Evolutionary conservation across 2,888 invertebrate species (phyloP).

Genomic region (Drosophila fulvimacula): DNA sequence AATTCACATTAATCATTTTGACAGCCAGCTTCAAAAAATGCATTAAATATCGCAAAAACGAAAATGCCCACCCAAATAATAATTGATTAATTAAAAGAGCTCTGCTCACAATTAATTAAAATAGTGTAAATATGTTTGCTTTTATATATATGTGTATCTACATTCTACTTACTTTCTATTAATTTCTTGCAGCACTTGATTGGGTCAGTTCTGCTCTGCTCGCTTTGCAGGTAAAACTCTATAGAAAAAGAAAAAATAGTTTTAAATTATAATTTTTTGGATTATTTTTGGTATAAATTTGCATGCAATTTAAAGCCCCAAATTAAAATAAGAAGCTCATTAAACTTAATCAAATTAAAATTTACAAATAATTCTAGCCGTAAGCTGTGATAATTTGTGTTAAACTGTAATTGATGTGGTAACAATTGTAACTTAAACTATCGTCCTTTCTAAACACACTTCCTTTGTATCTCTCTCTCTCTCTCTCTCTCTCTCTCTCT

Average conservation of each 20-base stretch:
- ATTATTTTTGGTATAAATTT: constrained; percentile 19
- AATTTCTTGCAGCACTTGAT: constrained; percentile 28
- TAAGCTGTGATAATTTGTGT: constrained; percentile 10
- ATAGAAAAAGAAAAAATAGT: neutral
- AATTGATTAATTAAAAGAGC: constrained; percentile 23
- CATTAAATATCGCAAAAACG: constrained; percentile 15
- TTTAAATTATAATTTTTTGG: too few relatives aligned
- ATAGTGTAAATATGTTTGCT: neutral
- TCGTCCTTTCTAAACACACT: constrained; percentile 6
- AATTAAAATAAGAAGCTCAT: constrained; percentile 7
- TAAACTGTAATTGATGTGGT: constrained; percentile 31
- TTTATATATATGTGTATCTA: too few relatives aligned
- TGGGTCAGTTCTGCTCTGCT: neutral
- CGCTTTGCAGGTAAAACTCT: constrained; percentile 18
- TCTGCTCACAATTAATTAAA: constrained; percentile 15
- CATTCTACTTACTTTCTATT: neutral
- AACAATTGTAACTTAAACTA: constrained; percentile 23
- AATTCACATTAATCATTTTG: constrained; percentile 52
- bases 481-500: constrained; percentile 14
- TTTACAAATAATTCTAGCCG: neutral
- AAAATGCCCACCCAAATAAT: neutral
- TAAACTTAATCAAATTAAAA: too few relatives aligned
- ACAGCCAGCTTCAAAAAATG: constrained; percentile 2
- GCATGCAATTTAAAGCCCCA: constrained; percentile 28
- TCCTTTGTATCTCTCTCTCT: constrained; percentile 6